phyloP scores from a whole-genome alignment of 2,113 vertebrate species.

The Panthera tigris region DNA sequence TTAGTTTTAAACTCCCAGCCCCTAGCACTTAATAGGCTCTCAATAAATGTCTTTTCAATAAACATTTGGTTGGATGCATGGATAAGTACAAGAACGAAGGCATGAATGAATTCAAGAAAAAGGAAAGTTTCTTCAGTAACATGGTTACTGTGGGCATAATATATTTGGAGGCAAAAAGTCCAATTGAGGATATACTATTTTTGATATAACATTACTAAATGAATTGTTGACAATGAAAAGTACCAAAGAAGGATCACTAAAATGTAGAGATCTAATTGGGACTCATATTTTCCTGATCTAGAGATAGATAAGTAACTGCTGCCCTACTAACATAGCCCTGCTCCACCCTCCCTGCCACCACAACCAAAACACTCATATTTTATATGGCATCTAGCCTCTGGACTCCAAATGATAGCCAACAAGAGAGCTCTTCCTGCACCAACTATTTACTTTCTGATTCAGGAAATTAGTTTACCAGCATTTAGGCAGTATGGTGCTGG shows the following conservation, averaged over 20 bases:
- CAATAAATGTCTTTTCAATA: neutral
- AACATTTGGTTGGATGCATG: neutral
- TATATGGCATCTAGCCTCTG: neutral
- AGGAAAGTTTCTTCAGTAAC: neutral
- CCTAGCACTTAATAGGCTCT: neutral
- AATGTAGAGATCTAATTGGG: neutral
- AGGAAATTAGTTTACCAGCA: neutral
- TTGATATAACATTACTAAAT: neutral
- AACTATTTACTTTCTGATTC: neutral
- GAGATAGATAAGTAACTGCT: neutral
- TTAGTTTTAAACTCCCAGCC: neutral
- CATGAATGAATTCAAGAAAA: neutral
- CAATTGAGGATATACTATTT: neutral
- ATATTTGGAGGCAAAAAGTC: neutral
- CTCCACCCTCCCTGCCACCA: neutral
- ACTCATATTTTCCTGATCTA: neutral
- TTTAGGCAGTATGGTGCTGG: neutral
- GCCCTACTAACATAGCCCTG: neutral
- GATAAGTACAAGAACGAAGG: neutral
- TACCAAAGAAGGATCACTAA: neutral
- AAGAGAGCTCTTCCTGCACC: neutral
- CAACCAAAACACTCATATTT: neutral
- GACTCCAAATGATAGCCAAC: neutral
- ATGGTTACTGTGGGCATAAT: neutral
- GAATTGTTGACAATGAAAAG: neutral